Evolutionary conservation across 2,888 invertebrate species (phyloP), one percentile per base, ranked within the genome.

Genomic region (Cosmorhoe ocellata): DNA sequence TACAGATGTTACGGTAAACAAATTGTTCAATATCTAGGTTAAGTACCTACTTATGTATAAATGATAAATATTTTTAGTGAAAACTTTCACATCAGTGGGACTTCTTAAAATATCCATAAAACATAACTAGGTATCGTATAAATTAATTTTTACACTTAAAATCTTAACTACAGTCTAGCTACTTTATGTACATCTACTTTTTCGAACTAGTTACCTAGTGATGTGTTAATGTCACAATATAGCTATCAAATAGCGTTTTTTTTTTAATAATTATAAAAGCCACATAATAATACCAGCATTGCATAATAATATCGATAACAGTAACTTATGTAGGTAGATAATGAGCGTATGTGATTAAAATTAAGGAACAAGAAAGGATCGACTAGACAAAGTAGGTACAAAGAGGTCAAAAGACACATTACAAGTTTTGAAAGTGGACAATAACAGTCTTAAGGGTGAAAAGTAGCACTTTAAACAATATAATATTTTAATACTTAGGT

Each of bases 371-470:
- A 26, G 42, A 43, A 18, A 36, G 11, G 12, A 28, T 32, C 38
- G 31, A 42, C 37, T 42, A 32, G 45, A 51, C 41, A 22, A 30
- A 18, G 30, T 36, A 41, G 9, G n/a, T n/a, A 28, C 43, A 27
- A 45, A 66, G 57, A 72, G 57, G 67, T 67, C 56, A 68, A 62
- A 36, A 49, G 51, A 66, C 74, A 76, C 74, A 79, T 18, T 4
- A 82, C 69, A 78, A 71, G 68, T 69, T 71, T 36, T 31, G 39
- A 32, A 51, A 70, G 56, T 76, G 76, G 79, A 81, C 84, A 64
- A 67, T 79, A 78, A 76, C 84, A 84, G 83, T 85, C 84, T 84
- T 84, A 73, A 76, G 71, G 75, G 72, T 76, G 63, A 76, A 76
- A 36, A 51, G 56, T 67, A 61, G 61, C 54, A 61, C 62, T 66